Evolutionary conservation across 2,113 vertebrate genomes (phyloP), one percentile per base, ranked within the genome.

Genomic region (Gymnarchus niloticus): DNA sequence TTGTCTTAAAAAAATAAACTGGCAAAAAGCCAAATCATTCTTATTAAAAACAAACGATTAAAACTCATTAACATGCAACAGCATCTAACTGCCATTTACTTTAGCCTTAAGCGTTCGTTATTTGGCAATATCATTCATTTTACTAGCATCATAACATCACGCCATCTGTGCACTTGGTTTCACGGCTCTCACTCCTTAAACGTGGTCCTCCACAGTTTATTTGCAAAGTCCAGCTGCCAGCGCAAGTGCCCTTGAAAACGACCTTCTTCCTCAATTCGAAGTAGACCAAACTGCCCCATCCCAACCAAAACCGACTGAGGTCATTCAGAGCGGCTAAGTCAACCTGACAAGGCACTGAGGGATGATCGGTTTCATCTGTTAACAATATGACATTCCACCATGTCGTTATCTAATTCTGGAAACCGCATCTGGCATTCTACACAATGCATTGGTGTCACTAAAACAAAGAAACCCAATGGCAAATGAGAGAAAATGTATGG

Each of bases 71-170:
- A 51, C 6, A 82, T 49, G 80, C 80, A 82, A 82, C 28, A 82
- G 25, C 80, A 82, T 82, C 49, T 82, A 82, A 33, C 28, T 17
- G 8, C 51, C 51, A 56, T 82, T 82, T 54, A 82, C 49, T 82
- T 56, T 25, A 37, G 25, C 80, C 23, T 82, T 25, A 37, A 82
- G 51, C 49, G 12, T 82, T 54, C 56, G 80, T 54, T n/a, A 82
- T n/a, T 82, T 81, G 78, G 78, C 80, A 37, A 82, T 82, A 82
- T 48, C 76, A 78, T 81, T 81, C 25, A 81, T 82, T 82, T 56
- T 54, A 82, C 80, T 82, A 82, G 80, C 37, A 28, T 51, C n/a
- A 82, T 21, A 48, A 78, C 76, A 82, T 82, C 80, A 54, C 51
- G 17, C 78, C 78, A 81, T 82, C 25, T 82, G 80, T 56, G 49